These are phyloP conservation scores for Drosophila suzukii DNA, from an alignment of 1,140 invertebrate genomes.

Conservation along the genomic window DNA sequence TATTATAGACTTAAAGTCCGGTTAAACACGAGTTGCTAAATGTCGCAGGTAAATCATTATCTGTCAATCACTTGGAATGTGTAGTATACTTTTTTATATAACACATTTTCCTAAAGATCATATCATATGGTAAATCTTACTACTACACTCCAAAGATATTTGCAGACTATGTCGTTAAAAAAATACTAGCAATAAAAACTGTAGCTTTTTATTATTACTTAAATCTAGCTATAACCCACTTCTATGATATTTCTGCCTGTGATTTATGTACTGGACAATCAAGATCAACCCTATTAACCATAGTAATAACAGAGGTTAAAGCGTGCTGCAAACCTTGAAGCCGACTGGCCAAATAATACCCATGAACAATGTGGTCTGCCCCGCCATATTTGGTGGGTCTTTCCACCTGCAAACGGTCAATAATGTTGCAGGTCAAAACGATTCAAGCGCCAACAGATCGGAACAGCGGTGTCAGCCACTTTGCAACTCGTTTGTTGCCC, in stretches of 20 bases:
- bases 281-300: constrained; percentile 18
- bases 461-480: constrained; percentile 32
- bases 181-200: background rate
- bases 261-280: constrained; percentile 11
- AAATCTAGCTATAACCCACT: background rate
- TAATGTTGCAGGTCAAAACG: constrained; percentile 54
- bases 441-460: constrained; percentile 41
- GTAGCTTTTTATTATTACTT: too few species aligned
- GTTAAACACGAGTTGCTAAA: background rate
- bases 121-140: background rate
- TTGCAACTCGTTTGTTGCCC: constrained; percentile 28
- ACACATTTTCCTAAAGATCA: too few species aligned
- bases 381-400: constrained; percentile 7
- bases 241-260: background rate
- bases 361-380: constrained; percentile 9
- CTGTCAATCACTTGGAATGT: background rate
- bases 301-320: constrained; percentile 1
- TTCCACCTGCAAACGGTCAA: constrained; percentile 29
- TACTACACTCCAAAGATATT: background rate
- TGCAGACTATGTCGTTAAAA: too few species aligned
- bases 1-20: background rate
- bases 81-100: background rate
- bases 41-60: background rate
- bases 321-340: constrained; percentile 1
- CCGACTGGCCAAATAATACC: background rate